Evolutionary conservation across 1,140 invertebrate genomes (phyloP), one percentile per base, ranked within the genome.

Genomic region (Bombus waltoni): DNA sequence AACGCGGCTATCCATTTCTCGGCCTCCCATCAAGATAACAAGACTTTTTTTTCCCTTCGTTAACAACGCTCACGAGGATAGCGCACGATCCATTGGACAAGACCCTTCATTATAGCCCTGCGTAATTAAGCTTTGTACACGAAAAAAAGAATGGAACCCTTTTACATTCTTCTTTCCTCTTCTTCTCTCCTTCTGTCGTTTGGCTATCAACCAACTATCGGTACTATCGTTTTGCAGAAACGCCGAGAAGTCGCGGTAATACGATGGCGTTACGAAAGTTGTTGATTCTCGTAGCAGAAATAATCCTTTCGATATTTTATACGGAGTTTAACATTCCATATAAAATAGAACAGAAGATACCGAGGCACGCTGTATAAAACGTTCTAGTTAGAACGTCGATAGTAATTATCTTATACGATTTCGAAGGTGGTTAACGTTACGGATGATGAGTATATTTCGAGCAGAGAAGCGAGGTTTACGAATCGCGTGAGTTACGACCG

Each of bases 11-110:
- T 89, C 65, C 85, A 78, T 90, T 90, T 90, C 90, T 90, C 81
- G 79, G 86, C 79, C 89, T 80, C 83, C 87, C 86, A 90, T 90
- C 87, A 86, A 90, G 89, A 90, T 90, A 90, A 90, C 76, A 71
- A 90, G 82, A 88, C 59, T 66, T 83, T 75, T 75, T 62, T 32
- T 59, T 35, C 13, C 57, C 38, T 88, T 86, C 83, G 77, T 86
- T 89, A 77, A 83, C 77, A 75, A 82, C 81, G 73, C 59, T 80
- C 68, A 40, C 44, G 65, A 38, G 62, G 28, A 81, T 81, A 66
- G 44, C 42, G 73, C 77, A 62, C 73, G 32, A 71, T 71, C 62
- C 53, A 71, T 62, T 35, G 73, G 70, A 87, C 88, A 90, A 90
- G 81, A 87, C 88, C 88, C 68, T 81, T 87, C 88, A 89, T 90